Base-by-base conservation (phyloP, 2,888 invertebrate species). In the Diarsia dahlii region DNA sequence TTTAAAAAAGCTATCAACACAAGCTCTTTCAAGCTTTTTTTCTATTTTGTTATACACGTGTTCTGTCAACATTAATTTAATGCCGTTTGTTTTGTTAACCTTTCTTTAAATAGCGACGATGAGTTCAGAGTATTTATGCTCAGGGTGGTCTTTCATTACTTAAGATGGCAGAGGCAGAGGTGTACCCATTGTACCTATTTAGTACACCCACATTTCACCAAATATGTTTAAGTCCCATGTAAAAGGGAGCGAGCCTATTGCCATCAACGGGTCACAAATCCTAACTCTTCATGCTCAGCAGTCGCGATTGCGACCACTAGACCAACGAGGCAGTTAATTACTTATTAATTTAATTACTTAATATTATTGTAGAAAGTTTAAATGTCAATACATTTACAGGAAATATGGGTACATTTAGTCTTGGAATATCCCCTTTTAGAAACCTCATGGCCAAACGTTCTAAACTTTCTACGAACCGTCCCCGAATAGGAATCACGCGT, bases 401-500 rank as follows among this genome's bases (percentile, higher is more conserved):
- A 50, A 74, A 48, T 10, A 34, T n/a, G n/a, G n/a, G n/a, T 28
- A 45, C 12, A 50, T n/a, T 2, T 62, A 52, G 65, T 62, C 50
- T 74, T 52, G n/a, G 28, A 67, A 50, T 46, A 34, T 52, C 20
- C 79, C n/a, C 56, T 60, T 71, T 54, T 58, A 60, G 18, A 68
- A 65, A 68, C 48, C 45, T 18, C 52, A 45, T 28, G 20, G 50
- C 28, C 10, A 78, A 64, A 70, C 74, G 64, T 64, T 58, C 39
- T 10, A 66, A 82, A 70, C 73, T 77, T 80, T 80, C 76, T 71
- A 79, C 63, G 68, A 74, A 70, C 56, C 10, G 34, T 67, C 81
- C 74, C 66, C 74, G 80, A 86, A 84, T 73, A 83, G 84, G 78
- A 84, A 87, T 88, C 89, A 88, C 84, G 87, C 82, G 82, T 82